Conservation (phyloP, 2,113 vertebrate species). For the Neomonachus schauinslandi region DNA sequence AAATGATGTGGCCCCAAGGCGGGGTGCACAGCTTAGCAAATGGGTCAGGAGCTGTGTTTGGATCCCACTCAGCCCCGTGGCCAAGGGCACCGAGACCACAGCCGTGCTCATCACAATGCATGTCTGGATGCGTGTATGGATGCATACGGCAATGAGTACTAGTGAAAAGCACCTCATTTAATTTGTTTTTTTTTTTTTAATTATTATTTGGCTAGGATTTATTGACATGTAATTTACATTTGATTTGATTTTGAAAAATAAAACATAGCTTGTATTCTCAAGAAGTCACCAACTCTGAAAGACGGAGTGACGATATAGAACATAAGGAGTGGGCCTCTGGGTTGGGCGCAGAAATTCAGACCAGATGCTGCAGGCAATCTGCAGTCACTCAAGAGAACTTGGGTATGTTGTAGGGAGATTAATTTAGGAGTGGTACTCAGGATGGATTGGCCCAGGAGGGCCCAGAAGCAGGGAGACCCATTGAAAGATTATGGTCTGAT, state of each 20-base stretch:
- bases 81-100: neutral
- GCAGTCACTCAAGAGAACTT: neutral
- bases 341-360: neutral
- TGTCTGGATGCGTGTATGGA: rapidly evolving
- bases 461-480: neutral
- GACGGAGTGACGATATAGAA: neutral
- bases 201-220: neutral
- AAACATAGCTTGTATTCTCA: neutral
- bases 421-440: neutral
- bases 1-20: neutral
- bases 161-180: neutral
- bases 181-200: neutral
- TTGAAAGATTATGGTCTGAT: neutral
- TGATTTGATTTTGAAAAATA: slow-evolving; percentile 13
- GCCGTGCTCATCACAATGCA: neutral
- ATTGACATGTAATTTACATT: neutral
- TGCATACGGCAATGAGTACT: neutral
- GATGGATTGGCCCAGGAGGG: neutral
- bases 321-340: neutral
- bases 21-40: neutral
- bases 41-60: neutral
- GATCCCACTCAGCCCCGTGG: too few relatives aligned
- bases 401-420: neutral
- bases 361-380: neutral
- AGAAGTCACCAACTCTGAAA: neutral